These are phyloP conservation scores for Heterotis niloticus DNA, from an alignment of 2,113 vertebrate species.

Conservation along the genomic window DNA sequence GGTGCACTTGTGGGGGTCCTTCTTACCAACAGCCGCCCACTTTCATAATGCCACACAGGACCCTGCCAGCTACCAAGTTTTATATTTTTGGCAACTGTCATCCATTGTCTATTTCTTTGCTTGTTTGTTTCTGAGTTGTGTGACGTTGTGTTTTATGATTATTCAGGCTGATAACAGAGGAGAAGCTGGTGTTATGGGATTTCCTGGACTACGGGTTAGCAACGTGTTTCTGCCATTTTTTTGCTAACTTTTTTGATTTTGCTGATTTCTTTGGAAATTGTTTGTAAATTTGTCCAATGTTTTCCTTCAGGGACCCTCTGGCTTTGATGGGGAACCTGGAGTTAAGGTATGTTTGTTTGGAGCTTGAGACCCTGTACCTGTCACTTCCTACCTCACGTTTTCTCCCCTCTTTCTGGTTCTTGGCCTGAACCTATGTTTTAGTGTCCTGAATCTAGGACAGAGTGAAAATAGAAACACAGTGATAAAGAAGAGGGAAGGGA, in stretches of 20 bases:
- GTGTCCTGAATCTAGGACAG: too few relatives aligned
- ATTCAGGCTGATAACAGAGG: slow-evolving; percentile 70
- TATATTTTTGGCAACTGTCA: neutral
- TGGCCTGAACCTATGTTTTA: neutral
- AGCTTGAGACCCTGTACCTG: neutral
- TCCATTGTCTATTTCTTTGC: too few relatives aligned
- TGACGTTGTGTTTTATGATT: neutral
- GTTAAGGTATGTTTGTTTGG: slow-evolving; percentile 64
- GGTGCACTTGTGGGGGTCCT: too few relatives aligned
- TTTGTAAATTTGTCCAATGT: neutral
- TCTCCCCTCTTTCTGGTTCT: neutral
- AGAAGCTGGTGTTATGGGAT: slow-evolving; percentile 77
- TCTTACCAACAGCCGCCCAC: too few relatives aligned
- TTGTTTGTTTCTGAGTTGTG: neutral
- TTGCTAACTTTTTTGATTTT: neutral
- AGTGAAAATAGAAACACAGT: neutral
- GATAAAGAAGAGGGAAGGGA: neutral
- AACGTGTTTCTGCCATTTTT: slow-evolving; percentile 11
- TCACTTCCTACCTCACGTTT: neutral
- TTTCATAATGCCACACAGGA: too few relatives aligned
- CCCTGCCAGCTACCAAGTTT: too few relatives aligned
- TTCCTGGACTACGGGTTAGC: slow-evolving; percentile 76
- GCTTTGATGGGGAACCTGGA: slow-evolving; percentile 69
- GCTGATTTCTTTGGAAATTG: neutral
- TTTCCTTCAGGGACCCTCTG: slow-evolving; percentile 71